phyloP scores from a whole-genome alignment of 64 coral and sea anemone species.

The Dendrophyllia cribrosa region DNA sequence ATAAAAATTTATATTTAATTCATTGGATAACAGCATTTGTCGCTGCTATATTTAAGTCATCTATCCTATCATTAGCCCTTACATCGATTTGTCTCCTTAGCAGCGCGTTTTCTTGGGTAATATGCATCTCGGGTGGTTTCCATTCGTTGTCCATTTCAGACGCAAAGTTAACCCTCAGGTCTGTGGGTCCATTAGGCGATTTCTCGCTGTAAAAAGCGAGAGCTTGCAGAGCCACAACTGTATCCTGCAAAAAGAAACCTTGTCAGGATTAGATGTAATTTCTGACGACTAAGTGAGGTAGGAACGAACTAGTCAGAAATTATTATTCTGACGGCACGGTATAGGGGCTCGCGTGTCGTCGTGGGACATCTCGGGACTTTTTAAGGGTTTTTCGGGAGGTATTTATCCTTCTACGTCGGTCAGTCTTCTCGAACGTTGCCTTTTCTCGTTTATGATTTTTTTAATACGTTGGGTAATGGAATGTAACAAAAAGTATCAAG shows the following conservation, averaged over 20 bases:
- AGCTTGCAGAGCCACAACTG: constrained; percentile 91
- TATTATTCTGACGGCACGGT: neutral
- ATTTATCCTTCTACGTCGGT: too few relatives aligned
- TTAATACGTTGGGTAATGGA: too few relatives aligned
- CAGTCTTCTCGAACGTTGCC: too few relatives aligned
- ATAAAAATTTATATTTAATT: neutral
- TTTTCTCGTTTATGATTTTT: too few relatives aligned
- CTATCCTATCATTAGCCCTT: neutral
- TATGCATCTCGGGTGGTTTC: constrained; percentile 4
- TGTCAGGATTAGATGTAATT: neutral
- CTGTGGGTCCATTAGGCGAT: constrained; percentile 52
- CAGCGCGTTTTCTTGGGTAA: constrained; percentile 58
- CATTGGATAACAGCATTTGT: neutral
- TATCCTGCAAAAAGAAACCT: constrained; percentile 63
- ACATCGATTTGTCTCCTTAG: constrained; percentile 56
- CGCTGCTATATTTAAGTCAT: too few relatives aligned
- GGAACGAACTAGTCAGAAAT: too few relatives aligned
- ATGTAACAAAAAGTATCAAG: too few relatives aligned
- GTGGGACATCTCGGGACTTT: too few relatives aligned
- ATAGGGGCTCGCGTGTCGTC: too few relatives aligned
- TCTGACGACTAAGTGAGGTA: neutral
- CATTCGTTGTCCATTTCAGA: constrained; percentile 23
- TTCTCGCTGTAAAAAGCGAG: constrained; percentile 90
- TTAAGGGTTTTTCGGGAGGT: too few relatives aligned
- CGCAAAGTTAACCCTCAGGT: constrained; percentile 73